Evolutionary conservation across 1,140 invertebrate species (phyloP).

Genomic region (Thrips palmi): DNA sequence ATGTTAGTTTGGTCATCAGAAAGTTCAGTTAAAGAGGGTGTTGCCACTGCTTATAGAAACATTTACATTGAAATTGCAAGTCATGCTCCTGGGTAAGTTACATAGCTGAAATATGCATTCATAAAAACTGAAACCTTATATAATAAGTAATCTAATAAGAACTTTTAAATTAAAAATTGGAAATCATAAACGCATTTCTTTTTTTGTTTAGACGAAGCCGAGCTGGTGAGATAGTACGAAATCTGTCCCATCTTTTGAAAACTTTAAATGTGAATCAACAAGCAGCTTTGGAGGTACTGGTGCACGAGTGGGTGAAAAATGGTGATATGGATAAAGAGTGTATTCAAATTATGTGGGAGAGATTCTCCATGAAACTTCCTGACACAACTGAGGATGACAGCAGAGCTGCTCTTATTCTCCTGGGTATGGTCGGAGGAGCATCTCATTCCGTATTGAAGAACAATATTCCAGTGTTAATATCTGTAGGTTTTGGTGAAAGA

Average conservation of each 20-base stretch:
- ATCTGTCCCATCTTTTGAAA: constrained; percentile 37
- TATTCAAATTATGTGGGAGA: constrained; percentile 58
- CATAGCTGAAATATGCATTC: constrained; percentile 33
- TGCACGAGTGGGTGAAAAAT: constrained; percentile 40
- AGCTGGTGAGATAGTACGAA: no score
- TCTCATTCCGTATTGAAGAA: constrained; percentile 32
- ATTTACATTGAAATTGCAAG: constrained; percentile 30
- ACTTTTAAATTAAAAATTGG: no score
- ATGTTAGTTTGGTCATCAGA: constrained; percentile 53
- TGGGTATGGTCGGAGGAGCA: constrained; percentile 49
- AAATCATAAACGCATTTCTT: no score
- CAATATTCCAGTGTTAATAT: constrained; percentile 21
- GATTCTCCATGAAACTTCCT: constrained; percentile 55
- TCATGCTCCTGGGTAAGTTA: constrained; percentile 23
- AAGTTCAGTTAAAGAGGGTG: constrained; percentile 37
- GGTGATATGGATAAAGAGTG: constrained; percentile 34
- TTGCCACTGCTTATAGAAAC: constrained; percentile 39
- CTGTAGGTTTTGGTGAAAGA: constrained; percentile 30
- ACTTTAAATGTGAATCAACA: constrained; percentile 38
- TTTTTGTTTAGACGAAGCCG: no score
- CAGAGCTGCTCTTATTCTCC: constrained; percentile 43
- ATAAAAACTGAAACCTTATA: no score
- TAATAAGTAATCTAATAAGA: no score
- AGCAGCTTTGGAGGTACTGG: constrained; percentile 47
- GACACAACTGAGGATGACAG: constrained; percentile 45